These are phyloP conservation scores for Microtus richardsoni DNA, from an alignment of 2,113 vertebrate species.

Conservation along the genomic window DNA sequence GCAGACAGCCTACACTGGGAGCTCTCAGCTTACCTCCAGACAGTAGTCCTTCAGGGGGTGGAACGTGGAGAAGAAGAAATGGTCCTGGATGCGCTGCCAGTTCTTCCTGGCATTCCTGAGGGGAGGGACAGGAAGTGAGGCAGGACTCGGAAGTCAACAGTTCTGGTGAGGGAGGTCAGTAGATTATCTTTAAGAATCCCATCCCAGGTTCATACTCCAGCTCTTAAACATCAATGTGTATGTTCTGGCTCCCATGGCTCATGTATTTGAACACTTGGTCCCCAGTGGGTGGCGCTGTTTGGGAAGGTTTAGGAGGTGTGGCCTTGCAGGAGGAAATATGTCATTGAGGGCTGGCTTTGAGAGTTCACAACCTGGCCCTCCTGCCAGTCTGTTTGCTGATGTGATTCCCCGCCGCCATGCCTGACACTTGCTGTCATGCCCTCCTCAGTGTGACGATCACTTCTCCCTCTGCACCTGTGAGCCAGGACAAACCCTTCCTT, in stretches of 20 bases:
- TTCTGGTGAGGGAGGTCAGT: not conserved
- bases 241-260: not conserved
- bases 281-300: not conserved
- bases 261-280: not conserved
- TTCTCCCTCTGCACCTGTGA: too few relatives aligned
- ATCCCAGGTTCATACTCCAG: too few relatives aligned
- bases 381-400: not conserved
- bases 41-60: slow-evolving; percentile 93
- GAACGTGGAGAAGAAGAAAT: slow-evolving; percentile 95
- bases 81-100: slow-evolving; percentile 96
- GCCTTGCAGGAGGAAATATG: not conserved
- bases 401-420: not conserved
- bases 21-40: slow-evolving; percentile 88
- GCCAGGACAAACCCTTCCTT: not conserved
- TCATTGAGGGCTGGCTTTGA: not conserved
- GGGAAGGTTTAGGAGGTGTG: not conserved
- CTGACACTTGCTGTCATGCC: not conserved
- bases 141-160: not conserved
- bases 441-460: not conserved
- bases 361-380: not conserved
- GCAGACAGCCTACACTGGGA: accelerated
- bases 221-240: not conserved
- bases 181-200: not conserved
- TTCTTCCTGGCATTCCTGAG: slow-evolving; percentile 95
- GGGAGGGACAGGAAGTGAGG: not conserved